Conservation (phyloP, 2,888 invertebrate genomes). For the Fragum sueziense region DNA sequence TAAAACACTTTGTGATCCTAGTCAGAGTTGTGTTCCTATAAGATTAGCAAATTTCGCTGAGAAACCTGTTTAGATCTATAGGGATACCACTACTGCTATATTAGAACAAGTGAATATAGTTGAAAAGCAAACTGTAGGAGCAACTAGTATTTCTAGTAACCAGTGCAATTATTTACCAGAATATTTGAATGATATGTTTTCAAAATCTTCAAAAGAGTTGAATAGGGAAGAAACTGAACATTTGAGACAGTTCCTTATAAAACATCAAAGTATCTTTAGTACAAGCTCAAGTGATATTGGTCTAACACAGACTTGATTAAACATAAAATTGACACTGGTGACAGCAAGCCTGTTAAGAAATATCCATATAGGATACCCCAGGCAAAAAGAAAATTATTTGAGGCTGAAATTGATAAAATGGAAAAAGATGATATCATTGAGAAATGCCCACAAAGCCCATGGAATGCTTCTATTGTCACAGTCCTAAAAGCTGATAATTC, state of each 20-base stretch:
- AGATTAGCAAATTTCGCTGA: conserved; percentile 34
- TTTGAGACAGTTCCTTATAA: conserved; percentile 30
- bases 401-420: conserved; percentile 48
- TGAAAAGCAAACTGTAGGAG: not conserved
- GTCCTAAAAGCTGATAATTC: conserved; percentile 51
- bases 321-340: conserved; percentile 44
- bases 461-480: conserved; percentile 54
- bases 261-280: conserved; percentile 31
- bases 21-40: conserved; percentile 6
- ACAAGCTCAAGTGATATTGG: conserved; percentile 39
- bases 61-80: not conserved
- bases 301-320: conserved; percentile 23
- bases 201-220: conserved; percentile 22
- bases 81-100: conserved; percentile 21
- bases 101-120: not conserved
- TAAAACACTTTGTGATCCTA: conserved; percentile 34
- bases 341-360: conserved; percentile 41
- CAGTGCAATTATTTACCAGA: no score
- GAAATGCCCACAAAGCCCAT: conserved; percentile 43
- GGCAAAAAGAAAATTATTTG: conserved; percentile 34
- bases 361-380: conserved; percentile 44
- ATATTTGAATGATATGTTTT: conserved; percentile 33
- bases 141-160: not conserved
- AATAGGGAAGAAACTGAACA: conserved; percentile 2
- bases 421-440: conserved; percentile 35